A percentile compares a stretch with the other conserved stretches of the same genome.
These are phyloP conservation scores for Dipodomys merriami DNA, from an alignment of 2,113 vertebrate species.

Conservation along the genomic window DNA sequence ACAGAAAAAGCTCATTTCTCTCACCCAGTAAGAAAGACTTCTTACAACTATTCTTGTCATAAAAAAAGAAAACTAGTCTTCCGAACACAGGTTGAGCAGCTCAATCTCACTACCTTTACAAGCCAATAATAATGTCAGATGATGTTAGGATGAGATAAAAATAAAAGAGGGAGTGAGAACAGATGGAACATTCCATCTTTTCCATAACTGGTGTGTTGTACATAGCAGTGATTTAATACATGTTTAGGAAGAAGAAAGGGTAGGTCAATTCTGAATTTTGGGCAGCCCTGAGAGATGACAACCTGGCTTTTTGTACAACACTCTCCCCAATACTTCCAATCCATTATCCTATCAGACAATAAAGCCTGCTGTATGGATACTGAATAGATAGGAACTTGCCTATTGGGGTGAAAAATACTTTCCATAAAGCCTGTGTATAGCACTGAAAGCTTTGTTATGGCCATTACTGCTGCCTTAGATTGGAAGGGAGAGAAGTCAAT, in stretches of 20 bases:
- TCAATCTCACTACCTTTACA: neutral
- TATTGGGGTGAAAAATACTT: neutral
- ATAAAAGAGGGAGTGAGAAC: neutral
- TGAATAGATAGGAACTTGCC: neutral
- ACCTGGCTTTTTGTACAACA: neutral
- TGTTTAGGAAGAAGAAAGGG: neutral
- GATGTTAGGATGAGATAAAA: slow-evolving; percentile 4
- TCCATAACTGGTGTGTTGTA: neutral
- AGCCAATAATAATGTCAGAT: neutral
- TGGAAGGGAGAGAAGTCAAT: no score
- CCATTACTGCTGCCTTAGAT: neutral
- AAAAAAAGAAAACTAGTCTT: neutral
- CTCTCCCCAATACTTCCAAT: neutral
- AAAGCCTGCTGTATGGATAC: neutral
- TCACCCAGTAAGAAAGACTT: neutral
- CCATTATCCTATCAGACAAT: neutral
- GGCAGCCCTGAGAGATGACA: neutral
- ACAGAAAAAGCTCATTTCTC: neutral
- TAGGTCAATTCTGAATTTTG: neutral
- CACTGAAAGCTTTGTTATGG: neutral
- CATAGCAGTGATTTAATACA: neutral
- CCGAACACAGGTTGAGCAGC: neutral
- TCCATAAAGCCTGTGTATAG: neutral
- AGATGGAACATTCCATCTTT: neutral
- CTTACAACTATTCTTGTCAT: neutral